Evolutionary conservation across 2,888 invertebrate genomes (phyloP), one percentile per base, ranked within the genome.

Genomic region (Hydropsyche betteni): DNA sequence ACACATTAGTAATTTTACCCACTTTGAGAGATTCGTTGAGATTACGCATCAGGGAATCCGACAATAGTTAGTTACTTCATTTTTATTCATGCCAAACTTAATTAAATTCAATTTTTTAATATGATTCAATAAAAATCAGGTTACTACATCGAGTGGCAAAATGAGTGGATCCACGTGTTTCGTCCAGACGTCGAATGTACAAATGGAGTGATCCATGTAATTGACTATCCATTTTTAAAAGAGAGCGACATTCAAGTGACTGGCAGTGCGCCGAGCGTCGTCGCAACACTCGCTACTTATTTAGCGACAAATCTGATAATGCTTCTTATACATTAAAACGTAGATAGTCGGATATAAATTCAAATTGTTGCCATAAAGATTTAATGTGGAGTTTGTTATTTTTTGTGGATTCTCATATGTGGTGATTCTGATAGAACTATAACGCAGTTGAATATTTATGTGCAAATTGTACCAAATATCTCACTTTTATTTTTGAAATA

Each of bases 161-260:
- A 93, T 78, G 91, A 91, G 83, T 91, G 91, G 89, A 93, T 96
- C 81, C 92, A 91, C 81, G 94, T 97, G 69, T 92, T 93, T 84
- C 91, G 97, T 80, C 94, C 97, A 34, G 96, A 98, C 84, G 95
- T 98, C 4, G 94, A 95, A 82, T 97, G 97, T 85, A 97, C 95
- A 84, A 98, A 98, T 83, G 98, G 98, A 72, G 93, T 96, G 81
- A 97, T 98, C 81, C 97, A 98, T 85, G 95, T 97, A 79, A 96
- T 98, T 82, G 96, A 97, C 83, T 90, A 90, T 80, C 96, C 97
- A 5, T 91, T 98, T 82, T 87, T 96, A 77, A 90, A 91, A 82
- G 94, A 94, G 81, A 92, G 92, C 81, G 97, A 97, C 85, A 91
- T 97, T 79, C 89, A 91, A 80, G 93, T 93, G 75, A 91, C 90